phyloP scores from a whole-genome alignment of 1,140 invertebrate genomes.

The Saxidomus purpurata region DNA sequence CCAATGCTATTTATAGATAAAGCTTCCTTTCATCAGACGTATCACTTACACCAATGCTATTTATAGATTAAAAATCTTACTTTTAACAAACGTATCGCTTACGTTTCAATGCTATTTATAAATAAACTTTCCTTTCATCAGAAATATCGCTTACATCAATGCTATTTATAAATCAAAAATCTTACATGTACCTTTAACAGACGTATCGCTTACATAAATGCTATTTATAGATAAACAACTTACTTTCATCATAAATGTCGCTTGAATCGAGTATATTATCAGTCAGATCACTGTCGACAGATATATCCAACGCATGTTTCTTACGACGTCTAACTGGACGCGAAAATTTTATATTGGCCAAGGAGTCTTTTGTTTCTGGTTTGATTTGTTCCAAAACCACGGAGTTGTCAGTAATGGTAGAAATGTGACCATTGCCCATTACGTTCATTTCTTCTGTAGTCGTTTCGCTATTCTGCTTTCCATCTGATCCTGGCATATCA shows the following conservation, averaged over 20 bases:
- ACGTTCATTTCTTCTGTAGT: not conserved
- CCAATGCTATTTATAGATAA: no score
- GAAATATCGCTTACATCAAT: no score
- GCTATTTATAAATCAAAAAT: no score
- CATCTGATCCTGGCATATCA: not conserved
- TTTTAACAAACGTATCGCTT: no score
- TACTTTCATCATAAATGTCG: conserved; percentile 35
- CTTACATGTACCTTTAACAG: no score
- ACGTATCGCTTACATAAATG: no score
- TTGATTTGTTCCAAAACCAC: not conserved
- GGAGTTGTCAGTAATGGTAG: not conserved
- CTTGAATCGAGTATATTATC: conserved; percentile 35
- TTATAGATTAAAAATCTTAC: no score
- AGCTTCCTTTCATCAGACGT: no score
- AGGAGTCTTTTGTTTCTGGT: not conserved
- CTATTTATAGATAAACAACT: no score
- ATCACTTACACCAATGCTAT: no score
- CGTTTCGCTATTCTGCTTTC: not conserved
- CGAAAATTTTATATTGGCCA: not conserved
- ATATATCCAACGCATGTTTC: not conserved
- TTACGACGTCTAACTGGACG: not conserved
- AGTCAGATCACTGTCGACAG: conserved; percentile 60
- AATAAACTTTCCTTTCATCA: no score
- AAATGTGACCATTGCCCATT: not conserved
- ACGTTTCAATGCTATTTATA: no score